Base-by-base conservation (phyloP, 2,113 vertebrate species). In the Condylura cristata region DNA sequence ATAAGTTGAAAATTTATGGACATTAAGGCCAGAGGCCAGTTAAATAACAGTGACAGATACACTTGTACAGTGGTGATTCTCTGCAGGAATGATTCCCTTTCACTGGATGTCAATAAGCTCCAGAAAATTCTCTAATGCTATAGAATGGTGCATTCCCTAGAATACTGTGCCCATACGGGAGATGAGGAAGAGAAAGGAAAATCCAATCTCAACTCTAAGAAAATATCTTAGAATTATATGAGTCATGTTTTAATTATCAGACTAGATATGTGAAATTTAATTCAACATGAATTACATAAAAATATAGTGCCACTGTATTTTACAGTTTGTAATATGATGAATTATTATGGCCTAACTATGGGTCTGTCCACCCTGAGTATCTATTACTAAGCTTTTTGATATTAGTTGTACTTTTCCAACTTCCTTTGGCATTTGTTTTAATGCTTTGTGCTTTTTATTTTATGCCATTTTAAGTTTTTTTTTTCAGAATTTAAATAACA, bases 231-330 rank as follows among this genome's bases (percentile, higher is more conserved):
- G 5, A 84, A 28, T 34, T 94, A 0, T 53, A 5, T 41, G 34
- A 58, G 32, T 71, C 26, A 17, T 32, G n/a, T 68, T 58, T 93
- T 44, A 24, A 81, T 53, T 46, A 58, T 56, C 26, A 89, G 39
- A 82, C n/a, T 8, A 89, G 28, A 11, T 92, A 93, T 44, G 13
- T 78, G n/a, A 61, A 85, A 81, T 51, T n/a, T 53, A 78, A 37
- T 76, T 80, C 8, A 65, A 80, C 78, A 24, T 4, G 10, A 80
- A 17, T 26, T 65, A 58, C 75, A 51, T 28, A 56, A 79, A 86
- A 79, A 80, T 18, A 2, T 14, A 82, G 41, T 18, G 60, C 58
- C 17, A 65, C n/a, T 81, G 75, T 44, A 58, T 65, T 86, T 76
- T 71, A 46, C 18, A 34, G 4, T 94, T 95, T 93, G 5, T 16